Conservation (phyloP, 2,888 invertebrate species). For the Apodemia mormo region DNA sequence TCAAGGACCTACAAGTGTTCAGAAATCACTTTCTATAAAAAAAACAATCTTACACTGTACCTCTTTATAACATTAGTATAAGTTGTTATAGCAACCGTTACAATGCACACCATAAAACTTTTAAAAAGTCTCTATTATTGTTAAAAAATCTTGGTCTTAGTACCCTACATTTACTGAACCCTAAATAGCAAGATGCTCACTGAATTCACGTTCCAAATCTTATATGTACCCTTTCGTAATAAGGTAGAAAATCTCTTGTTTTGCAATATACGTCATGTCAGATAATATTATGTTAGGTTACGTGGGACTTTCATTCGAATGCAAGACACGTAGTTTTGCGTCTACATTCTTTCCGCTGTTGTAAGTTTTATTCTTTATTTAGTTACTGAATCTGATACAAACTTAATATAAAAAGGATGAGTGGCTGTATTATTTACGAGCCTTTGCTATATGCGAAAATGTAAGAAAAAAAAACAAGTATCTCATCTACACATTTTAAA, state of each 20-base stretch:
- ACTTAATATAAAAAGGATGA: not conserved
- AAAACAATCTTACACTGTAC: too few species aligned
- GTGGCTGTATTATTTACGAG: not conserved
- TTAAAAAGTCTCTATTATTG: too few species aligned
- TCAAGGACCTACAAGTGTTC: too few species aligned
- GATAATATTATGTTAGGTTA: not conserved
- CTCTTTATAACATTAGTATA: too few species aligned
- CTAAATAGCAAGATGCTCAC: not conserved
- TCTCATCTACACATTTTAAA: not conserved
- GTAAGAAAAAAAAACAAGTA: not conserved
- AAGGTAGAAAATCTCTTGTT: slow-evolving; percentile 1
- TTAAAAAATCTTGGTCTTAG: too few species aligned
- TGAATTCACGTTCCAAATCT: not conserved
- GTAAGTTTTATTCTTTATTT: slow-evolving; percentile 7
- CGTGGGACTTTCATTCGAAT: not conserved
- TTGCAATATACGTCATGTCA: slow-evolving; percentile 9
- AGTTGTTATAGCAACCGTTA: too few species aligned
- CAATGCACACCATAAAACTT: too few species aligned
- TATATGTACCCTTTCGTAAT: not conserved
- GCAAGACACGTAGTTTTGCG: not conserved
- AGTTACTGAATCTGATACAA: slow-evolving; percentile 11
- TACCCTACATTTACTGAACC: not conserved
- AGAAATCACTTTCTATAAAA: too few species aligned
- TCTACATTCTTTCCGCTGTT: slow-evolving; percentile 3
- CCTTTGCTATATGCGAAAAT: not conserved